Evolutionary conservation across 2,888 invertebrate genomes (phyloP).

Genomic region (Agrenia bidenticulata): DNA sequence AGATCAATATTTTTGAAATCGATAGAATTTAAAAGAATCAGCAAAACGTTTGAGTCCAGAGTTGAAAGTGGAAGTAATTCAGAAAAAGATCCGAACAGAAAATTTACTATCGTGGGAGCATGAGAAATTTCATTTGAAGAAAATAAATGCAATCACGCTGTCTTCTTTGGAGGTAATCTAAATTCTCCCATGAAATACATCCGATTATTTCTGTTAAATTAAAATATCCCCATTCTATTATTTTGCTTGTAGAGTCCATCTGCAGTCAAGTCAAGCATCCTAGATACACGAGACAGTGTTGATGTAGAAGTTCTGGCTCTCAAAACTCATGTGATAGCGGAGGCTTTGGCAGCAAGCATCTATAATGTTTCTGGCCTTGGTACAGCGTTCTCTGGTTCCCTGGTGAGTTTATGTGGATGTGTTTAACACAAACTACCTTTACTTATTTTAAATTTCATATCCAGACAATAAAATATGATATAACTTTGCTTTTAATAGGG

Average conservation of each 20-base stretch:
- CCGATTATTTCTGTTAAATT: too few species aligned
- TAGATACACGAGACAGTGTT: constrained; percentile 65
- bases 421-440: too few species aligned
- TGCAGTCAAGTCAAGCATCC: constrained; percentile 56
- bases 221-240: too few species aligned
- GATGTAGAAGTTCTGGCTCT: constrained; percentile 63
- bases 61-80: constrained; percentile 68
- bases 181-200: too few species aligned
- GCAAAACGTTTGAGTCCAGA: constrained; percentile 57
- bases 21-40: constrained; percentile 65
- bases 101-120: constrained; percentile 94
- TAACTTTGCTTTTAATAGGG: constrained; percentile 60
- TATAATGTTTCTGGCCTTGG: constrained; percentile 68
- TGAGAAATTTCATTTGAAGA: constrained; percentile 87
- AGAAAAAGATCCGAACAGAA: constrained; percentile 95
- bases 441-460: constrained; percentile 17
- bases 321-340: constrained; percentile 75
- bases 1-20: constrained; percentile 21
- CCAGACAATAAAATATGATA: neutral
- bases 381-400: constrained; percentile 70
- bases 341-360: constrained; percentile 78
- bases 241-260: constrained; percentile 30
- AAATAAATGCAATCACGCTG: constrained; percentile 48
- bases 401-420: constrained; percentile 73
- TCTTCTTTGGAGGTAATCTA: constrained; percentile 38